phyloP scores from a whole-genome alignment of 30 jellyfish, hydroid and myxozoan species.

The Hydra vulgaris region DNA sequence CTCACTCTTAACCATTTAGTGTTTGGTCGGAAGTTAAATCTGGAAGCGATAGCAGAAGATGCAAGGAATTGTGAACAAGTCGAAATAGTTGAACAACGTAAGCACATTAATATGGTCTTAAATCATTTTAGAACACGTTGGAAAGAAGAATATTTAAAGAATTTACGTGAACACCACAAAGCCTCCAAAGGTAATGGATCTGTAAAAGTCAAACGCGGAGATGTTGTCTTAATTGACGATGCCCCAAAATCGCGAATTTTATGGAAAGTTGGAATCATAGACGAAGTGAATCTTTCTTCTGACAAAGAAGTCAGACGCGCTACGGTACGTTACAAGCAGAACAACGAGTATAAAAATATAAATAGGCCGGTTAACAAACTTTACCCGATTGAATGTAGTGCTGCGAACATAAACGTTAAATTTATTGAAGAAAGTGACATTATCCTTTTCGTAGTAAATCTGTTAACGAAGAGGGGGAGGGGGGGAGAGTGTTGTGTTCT shows the following conservation, averaged over 20 bases:
- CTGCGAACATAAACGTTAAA: neutral
- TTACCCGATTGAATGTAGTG: neutral
- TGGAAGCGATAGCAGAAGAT: neutral
- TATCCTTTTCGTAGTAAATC: neutral
- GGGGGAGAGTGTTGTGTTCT: neutral
- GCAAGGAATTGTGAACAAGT: neutral
- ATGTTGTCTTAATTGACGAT: neutral
- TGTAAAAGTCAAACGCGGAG: neutral
- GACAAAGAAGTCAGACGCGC: neutral
- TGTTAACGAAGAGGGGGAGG: too few species aligned
- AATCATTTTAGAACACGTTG: neutral
- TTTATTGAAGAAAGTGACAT: neutral
- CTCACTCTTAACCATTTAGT: slow-evolving; percentile 10
- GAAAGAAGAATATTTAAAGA: neutral
- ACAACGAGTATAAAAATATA: neutral
- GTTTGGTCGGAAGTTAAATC: slow-evolving; percentile 1
- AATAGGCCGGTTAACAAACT: neutral
- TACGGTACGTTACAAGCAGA: neutral
- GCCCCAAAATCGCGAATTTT: neutral
- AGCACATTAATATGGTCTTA: neutral
- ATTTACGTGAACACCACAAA: neutral
- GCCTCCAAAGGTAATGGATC: neutral
- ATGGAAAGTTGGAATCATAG: neutral
- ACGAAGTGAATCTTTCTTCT: neutral
- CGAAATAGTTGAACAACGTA: neutral